Evolutionary conservation across 2,113 vertebrate genomes (phyloP), one percentile per base, ranked within the genome.

Genomic region (Microcebus murinus): DNA sequence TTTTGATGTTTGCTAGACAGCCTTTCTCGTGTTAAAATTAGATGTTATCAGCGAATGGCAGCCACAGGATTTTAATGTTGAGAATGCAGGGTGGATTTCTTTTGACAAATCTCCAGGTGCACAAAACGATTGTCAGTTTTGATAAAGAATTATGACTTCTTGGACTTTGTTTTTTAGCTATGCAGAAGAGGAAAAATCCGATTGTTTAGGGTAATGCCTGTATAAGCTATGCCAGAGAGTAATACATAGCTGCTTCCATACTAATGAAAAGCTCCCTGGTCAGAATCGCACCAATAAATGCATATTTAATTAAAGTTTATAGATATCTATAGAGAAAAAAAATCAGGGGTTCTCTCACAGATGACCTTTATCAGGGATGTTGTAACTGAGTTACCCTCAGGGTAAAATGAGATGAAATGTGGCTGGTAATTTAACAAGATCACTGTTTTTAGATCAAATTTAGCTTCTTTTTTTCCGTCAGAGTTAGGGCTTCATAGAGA

Each of bases 1-100:
- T 91, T 97, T 95, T 98, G 93, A 97, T 96, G 94, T 96, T 97
- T 97, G 98, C 94, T 94, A 95, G 88, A 77, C 52, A 12, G 85
- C 94, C 92, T 97, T 80, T 89, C 96, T 96, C 97, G 90, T 93
- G 95, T 96, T 98, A 98, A 98, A 98, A 98, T 98, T 91, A 98
- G 94, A 97, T 93, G 59, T 96, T 96, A 96, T 91, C 23, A 59
- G 52, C 34, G 52, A 93, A 39, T 31, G 61, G 48, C 59, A 94
- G 71, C 27, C 84, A 77, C 59, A 96, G 48, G 87, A 97, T 95
- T 97, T 91, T 80, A 63, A 68, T 23, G 31, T 52, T 95, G 76
- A 95, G 96, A 97, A 97, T 15, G 83, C 68, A 84, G 81, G 89
- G 34, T n/a, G 87, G 90, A 34, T 73, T 65, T 89, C 7, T 23